Conservation (phyloP, 2,113 vertebrate species). For the Ptyas mucosa region DNA sequence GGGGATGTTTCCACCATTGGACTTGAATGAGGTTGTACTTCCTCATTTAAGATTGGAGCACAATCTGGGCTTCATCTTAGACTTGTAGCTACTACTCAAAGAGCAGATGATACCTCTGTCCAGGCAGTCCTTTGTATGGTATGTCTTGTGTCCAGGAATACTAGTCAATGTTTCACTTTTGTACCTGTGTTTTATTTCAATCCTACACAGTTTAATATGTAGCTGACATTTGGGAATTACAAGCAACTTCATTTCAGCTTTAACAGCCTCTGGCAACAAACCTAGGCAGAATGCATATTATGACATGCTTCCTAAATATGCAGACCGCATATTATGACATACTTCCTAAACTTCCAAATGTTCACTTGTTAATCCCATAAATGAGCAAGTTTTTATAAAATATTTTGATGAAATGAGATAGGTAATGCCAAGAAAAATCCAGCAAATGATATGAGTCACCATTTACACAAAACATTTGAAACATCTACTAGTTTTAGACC, state of each 20-base stretch:
- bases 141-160: neutral
- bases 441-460: conserved; percentile 65
- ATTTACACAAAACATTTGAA: conserved; percentile 60
- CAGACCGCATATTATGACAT: conserved; percentile 51
- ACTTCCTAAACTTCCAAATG: conserved; percentile 51
- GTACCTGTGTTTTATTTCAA: conserved; percentile 36
- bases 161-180: neutral
- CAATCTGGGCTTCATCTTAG: neutral
- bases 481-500: conserved; percentile 59
- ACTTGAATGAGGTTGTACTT: neutral
- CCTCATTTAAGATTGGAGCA: neutral
- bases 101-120: neutral
- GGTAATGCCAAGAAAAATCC: conserved; percentile 66
- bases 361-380: conserved; percentile 63
- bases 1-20: neutral
- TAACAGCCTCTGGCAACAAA: conserved; percentile 63
- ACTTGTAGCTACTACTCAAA: neutral
- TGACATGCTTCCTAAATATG: conserved; percentile 62
- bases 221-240: conserved; percentile 66
- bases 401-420: conserved; percentile 68
- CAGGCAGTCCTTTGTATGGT: neutral
- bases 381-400: conserved; percentile 63
- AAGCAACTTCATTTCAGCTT: conserved; percentile 60
- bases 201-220: conserved; percentile 41
- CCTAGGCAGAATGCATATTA: conserved; percentile 55